Evolutionary conservation across 2,888 invertebrate species (phyloP).

Genomic region (Atherix ibis): DNA sequence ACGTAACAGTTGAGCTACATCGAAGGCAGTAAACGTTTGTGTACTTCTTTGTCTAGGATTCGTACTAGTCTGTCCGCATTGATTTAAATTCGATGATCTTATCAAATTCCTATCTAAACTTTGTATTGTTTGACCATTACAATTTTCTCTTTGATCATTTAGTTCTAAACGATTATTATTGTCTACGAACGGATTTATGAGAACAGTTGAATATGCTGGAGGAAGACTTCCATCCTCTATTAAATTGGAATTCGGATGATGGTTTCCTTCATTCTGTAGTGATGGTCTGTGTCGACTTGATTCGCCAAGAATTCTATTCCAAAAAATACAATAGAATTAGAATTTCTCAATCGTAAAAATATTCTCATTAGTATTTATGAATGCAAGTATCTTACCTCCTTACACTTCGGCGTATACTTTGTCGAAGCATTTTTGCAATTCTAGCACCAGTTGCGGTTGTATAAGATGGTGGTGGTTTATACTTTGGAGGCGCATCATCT

Average conservation of each 20-base stretch:
- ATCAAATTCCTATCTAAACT: slow-evolving; percentile 22
- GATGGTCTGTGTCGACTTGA: slow-evolving; percentile 13
- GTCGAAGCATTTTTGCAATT: slow-evolving; percentile 55
- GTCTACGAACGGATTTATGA: slow-evolving; percentile 16
- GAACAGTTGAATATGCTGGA: slow-evolving; percentile 22
- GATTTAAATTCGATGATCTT: slow-evolving; percentile 11
- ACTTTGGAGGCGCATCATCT: slow-evolving; percentile 78
- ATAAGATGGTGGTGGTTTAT: slow-evolving; percentile 85
- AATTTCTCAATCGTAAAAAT: no score
- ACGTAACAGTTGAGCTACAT: slow-evolving; percentile 27
- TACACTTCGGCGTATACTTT: slow-evolving; percentile 65
- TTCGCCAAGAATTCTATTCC: slow-evolving; percentile 16
- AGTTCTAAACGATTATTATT: slow-evolving; percentile 14
- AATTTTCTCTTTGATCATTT: slow-evolving; percentile 16
- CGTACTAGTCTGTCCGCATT: slow-evolving; percentile 11
- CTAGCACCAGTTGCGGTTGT: slow-evolving; percentile 81
- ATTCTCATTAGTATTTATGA: no score
- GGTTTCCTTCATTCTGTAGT: no score
- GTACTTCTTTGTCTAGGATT: slow-evolving; percentile 2
- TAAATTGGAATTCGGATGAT: slow-evolving; percentile 4
- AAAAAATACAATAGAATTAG: no score
- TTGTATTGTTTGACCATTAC: slow-evolving; percentile 18
- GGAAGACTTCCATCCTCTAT: slow-evolving; percentile 19
- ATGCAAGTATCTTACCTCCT: slow-evolving; percentile 43
- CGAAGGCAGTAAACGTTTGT: slow-evolving; percentile 22